Base-by-base conservation (phyloP, 2,113 vertebrate genomes). In the Menidia beryllina region DNA sequence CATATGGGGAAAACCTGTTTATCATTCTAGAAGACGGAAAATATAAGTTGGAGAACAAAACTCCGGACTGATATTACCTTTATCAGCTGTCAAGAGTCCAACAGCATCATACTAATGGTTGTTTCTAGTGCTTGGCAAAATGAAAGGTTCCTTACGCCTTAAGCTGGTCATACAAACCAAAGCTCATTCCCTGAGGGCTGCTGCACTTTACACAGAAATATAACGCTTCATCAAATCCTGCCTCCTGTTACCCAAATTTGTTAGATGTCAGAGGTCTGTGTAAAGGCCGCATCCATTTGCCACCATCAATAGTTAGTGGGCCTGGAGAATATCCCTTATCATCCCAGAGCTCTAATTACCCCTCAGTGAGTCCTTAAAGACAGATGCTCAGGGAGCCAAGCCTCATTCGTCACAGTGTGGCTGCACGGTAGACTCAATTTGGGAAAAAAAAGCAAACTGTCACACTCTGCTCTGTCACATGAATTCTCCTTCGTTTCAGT, bases 381-480 rank as follows among this genome's bases (percentile, higher is more conserved):
- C 91, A 92, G 90, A 90, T 89, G 91, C 91, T 82, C 59, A 26
- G 75, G 66, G 60, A 90, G 77, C 87, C 86, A 90, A 92, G 85
- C 89, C 82, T 77, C 86, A 92, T 92, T 91, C 81, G 91, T 91
- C 91, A 92, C 91, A 87, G 82, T 86, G 24, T n/a, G 82, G 68
- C 77, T 88, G 86, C 80, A 64, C 84, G 80, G 88, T 84, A 87
- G 76, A 80, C 85, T 86, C 75, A 82, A 82, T 88, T 87, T 84
- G 75, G 7, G 12, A 73, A 87, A 80, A 85, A 84, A 84, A 87
- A 79, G 69, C 78, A 88, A 90, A 90, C 88, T 88, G 83, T 92
- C 88, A 86, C 79, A 88, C 85, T 79, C 78, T 73, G 68, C 87
- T 88, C 83, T 86, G 87, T 92, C 87, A 90, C 81, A 89, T 88